Evolutionary conservation across 2,113 vertebrate genomes (phyloP).

Genomic region (Axis porcinus): DNA sequence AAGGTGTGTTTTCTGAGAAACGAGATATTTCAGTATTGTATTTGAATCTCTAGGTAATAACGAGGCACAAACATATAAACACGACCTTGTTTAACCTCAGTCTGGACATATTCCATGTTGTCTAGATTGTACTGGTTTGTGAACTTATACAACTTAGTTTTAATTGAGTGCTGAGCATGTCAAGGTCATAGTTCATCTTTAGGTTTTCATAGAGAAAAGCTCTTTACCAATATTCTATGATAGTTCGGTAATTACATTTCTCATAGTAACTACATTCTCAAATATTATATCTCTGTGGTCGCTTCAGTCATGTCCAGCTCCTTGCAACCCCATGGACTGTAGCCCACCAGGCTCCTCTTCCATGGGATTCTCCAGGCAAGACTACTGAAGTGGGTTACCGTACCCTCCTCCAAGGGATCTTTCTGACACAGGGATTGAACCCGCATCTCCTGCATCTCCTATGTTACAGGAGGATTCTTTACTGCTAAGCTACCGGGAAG

Average conservation of each 20-base stretch:
- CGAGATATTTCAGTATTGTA: not conserved
- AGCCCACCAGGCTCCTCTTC: not conserved
- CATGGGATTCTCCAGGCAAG: not conserved
- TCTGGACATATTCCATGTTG: not conserved
- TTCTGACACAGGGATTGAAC: not conserved
- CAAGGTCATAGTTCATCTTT: not conserved
- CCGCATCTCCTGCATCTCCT: accelerated
- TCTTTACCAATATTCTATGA: not conserved
- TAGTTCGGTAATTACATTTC: not conserved
- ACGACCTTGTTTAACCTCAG: not conserved
- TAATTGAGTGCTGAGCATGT: not conserved
- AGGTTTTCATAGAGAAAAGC: not conserved
- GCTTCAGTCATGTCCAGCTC: not conserved
- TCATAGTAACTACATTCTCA: not conserved
- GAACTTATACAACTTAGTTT: not conserved
- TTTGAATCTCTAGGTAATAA: not conserved
- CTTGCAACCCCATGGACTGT: not conserved
- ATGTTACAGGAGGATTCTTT: not conserved
- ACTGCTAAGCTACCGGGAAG: not conserved
- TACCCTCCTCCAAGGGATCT: not conserved
- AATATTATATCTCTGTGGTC: not conserved
- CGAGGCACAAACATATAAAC: not conserved
- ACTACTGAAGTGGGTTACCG: not conserved
- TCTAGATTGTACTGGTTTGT: accelerated
- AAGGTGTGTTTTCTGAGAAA: not conserved